A percentile compares a stretch with the other conserved stretches of the same genome.
Evolutionary conservation across 2,113 vertebrate genomes (phyloP).

Genomic region (Burhinus oedicnemus): DNA sequence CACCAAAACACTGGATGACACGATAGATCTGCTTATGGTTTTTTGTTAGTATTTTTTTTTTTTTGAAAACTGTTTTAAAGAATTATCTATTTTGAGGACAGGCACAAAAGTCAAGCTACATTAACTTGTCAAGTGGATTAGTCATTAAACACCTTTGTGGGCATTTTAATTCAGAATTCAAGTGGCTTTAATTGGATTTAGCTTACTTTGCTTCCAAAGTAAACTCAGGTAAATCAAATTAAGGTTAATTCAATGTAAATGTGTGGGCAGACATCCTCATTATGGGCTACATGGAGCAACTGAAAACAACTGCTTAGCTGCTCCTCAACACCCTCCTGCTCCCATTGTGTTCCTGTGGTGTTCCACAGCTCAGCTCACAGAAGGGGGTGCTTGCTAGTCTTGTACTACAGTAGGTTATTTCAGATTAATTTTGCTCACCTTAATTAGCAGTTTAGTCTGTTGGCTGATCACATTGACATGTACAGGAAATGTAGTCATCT

Average conservation of each 20-base stretch:
- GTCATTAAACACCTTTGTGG: constrained; percentile 27
- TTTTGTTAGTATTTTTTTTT: not conserved
- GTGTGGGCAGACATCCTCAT: not conserved
- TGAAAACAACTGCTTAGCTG: not conserved
- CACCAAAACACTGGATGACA: not conserved
- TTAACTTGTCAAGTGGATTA: constrained; percentile 39
- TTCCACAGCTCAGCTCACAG: not conserved
- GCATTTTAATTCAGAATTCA: constrained; percentile 26
- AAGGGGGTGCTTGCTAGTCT: not conserved
- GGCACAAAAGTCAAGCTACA: not conserved
- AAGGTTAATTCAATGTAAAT: not conserved
- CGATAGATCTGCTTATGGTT: not conserved
- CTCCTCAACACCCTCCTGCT: not conserved
- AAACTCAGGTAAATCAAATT: constrained; percentile 46
- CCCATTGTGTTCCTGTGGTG: rapidly evolving
- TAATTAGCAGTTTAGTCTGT: not conserved
- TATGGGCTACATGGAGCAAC: not conserved
- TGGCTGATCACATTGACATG: not conserved
- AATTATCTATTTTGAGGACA: not conserved
- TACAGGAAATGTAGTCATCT: not conserved
- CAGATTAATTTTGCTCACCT: not conserved
- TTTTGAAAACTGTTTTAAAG: not conserved
- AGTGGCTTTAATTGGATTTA: constrained; percentile 46
- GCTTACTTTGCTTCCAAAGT: constrained; percentile 3
- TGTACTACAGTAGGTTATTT: not conserved